Base-by-base conservation (phyloP, 1,140 invertebrate species). In the Diorhabda sublineata region DNA sequence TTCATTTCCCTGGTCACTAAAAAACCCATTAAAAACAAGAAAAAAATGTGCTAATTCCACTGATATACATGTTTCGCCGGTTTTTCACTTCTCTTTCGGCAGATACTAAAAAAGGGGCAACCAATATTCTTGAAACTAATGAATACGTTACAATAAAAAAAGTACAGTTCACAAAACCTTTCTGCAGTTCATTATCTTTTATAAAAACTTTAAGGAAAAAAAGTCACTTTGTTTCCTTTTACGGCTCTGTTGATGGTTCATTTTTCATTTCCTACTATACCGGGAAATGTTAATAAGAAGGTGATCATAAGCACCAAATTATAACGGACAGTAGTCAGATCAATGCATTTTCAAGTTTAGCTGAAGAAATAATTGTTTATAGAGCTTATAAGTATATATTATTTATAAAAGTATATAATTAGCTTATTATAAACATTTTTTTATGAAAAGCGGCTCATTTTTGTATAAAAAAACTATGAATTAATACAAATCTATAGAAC, bases 71-170 rank as follows among this genome's bases (percentile, higher is more conserved):
- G 47, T 52, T 52, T 52, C 47, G 47, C 3, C 47, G 47, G 47
- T 52, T 52, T 52, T 52, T 52, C n/a, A 4, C 47, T 4, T n/a
- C n/a, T n/a, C 2, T 52, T 52, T 52, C 47, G 47, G 47, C 47
- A 52, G 47, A 2, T n/a, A 52, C 6, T 52, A 8, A n/a, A 52
- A 26, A 52, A 52, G 47, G 47, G n/a, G 47, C 47, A 52, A 26
- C 47, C 47, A 52, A 52, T 52, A 52, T n/a, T 52, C 47, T n/a
- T 52, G 47, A 52, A 52, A 52, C 47, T 52, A 52, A 52, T 52
- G 47, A 52, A 52, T 52, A n/a, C 47, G 47, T 52, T 52, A 8
- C 47, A n/a, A 52, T n/a, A 52, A 26, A 26, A 52, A 52, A 52
- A 52, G 47, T 52, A 8, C 6, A n/a, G 47, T 52, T 52, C 47